These are phyloP conservation scores for Oreochromis aureus DNA, from an alignment of 2,113 vertebrate species.

Conservation along the genomic window DNA sequence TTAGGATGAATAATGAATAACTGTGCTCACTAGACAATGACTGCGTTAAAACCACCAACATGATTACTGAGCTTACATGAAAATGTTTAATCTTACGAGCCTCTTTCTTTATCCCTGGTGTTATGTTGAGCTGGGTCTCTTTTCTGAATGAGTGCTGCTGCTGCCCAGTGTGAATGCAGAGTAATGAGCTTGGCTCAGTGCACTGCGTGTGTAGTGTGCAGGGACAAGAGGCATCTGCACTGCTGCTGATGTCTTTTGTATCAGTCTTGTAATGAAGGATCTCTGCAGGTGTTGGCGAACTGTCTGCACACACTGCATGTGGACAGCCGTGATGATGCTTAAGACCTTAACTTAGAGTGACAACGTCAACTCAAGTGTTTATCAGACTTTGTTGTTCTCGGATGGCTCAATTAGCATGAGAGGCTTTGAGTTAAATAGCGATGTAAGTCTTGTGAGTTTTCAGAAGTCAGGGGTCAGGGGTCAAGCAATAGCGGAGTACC, in stretches of 20 bases:
- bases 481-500: neutral
- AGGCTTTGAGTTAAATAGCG: neutral
- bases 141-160: constrained; percentile 27
- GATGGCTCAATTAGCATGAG: neutral
- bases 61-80: neutral
- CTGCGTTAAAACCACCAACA: neutral
- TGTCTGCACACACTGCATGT: neutral
- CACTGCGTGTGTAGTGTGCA: neutral
- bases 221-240: constrained; percentile 16
- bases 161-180: neutral
- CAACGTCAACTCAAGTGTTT: neutral
- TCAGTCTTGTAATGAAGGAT: neutral
- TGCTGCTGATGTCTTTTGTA: neutral
- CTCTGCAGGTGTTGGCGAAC: neutral
- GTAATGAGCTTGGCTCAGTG: constrained; percentile 6
- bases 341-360: neutral
- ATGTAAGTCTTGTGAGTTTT: neutral
- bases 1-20: neutral
- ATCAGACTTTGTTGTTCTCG: neutral
- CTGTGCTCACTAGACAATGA: neutral
- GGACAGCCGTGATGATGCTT: neutral
- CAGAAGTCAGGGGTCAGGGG: neutral
- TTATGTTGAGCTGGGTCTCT: neutral
- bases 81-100: neutral
- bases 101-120: neutral